These are phyloP conservation scores for Tyrannus savana DNA, from an alignment of 2,113 vertebrate species.

Conservation along the genomic window DNA sequence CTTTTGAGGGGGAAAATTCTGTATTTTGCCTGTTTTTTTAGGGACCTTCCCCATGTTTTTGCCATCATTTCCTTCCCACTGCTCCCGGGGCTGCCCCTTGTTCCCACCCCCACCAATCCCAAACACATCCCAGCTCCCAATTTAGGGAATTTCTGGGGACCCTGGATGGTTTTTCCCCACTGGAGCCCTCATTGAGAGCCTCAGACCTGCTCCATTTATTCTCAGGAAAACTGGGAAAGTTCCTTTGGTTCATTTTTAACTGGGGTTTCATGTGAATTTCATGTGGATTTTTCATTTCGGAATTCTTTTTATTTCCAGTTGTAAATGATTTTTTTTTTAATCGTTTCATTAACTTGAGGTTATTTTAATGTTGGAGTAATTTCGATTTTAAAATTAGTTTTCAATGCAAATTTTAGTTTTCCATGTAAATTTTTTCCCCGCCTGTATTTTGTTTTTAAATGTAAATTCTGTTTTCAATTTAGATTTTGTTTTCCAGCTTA, in stretches of 20 bases:
- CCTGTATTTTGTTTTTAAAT: too few relatives aligned
- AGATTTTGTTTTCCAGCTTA: neutral
- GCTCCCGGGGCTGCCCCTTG: neutral
- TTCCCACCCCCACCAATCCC: neutral
- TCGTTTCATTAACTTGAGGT: neutral
- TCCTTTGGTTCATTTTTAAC: too few relatives aligned
- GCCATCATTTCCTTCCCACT: accelerated
- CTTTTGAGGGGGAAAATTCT: neutral
- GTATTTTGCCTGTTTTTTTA: neutral
- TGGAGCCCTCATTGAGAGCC: accelerated
- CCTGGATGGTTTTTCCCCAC: neutral
- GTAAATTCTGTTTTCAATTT: neutral
- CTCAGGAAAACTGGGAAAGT: neutral
- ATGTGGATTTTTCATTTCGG: neutral
- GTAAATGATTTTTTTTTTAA: too few relatives aligned
- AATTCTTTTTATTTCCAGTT: neutral
- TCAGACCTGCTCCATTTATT: neutral
- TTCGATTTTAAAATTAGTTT: too few relatives aligned
- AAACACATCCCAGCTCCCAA: accelerated
- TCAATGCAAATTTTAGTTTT: too few relatives aligned
- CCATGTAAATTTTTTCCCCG: too few relatives aligned
- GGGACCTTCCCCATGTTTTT: neutral
- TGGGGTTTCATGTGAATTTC: neutral
- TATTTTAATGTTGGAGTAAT: too few relatives aligned
- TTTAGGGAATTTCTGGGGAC: neutral